Percentiles rank a stretch among this genome's conserved stretches.
Evolutionary conservation across 1,140 invertebrate genomes (phyloP).

Genomic region (Hirudo medicinalis): DNA sequence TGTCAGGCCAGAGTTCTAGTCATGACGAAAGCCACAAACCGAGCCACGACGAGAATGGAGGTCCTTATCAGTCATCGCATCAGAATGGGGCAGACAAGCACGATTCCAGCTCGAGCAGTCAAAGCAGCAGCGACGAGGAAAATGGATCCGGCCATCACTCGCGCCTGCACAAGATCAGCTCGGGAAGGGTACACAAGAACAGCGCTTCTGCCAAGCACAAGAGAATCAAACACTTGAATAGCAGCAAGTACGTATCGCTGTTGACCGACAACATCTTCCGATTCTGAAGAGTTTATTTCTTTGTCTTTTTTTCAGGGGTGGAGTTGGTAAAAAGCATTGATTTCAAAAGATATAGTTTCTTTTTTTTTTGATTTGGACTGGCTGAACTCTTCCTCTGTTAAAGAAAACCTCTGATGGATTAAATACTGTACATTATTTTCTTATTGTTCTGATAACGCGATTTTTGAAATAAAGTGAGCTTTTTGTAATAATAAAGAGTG

Average conservation of each 20-base stretch:
- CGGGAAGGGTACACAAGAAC: constrained; percentile 5
- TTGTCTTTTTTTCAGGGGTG: constrained; percentile 12
- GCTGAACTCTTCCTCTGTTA: neutral
- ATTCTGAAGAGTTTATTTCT: neutral
- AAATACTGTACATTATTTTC: too few relatives aligned
- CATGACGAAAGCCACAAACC: neutral
- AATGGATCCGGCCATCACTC: neutral
- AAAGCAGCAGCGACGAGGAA: constrained; percentile 16
- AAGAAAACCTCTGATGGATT: neutral
- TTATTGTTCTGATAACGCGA: too few relatives aligned
- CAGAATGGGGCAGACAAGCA: neutral
- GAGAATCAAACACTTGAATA: neutral
- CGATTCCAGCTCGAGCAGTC: constrained; percentile 11
- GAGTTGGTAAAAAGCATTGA: constrained; percentile 14
- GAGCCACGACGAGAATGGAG: constrained; percentile 9
- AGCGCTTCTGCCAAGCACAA: constrained; percentile 6
- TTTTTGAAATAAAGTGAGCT: too few relatives aligned
- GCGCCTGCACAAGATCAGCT: constrained; percentile 4
- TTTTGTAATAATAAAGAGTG: too few relatives aligned
- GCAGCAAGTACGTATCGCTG: neutral
- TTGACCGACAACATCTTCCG: neutral
- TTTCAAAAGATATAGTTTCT: neutral
- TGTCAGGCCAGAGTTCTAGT: neutral
- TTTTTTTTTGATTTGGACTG: neutral
- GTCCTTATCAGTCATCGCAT: neutral